Evolutionary conservation across 2,888 invertebrate genomes (phyloP).

Genomic region (Flabesymbios commensalis): DNA sequence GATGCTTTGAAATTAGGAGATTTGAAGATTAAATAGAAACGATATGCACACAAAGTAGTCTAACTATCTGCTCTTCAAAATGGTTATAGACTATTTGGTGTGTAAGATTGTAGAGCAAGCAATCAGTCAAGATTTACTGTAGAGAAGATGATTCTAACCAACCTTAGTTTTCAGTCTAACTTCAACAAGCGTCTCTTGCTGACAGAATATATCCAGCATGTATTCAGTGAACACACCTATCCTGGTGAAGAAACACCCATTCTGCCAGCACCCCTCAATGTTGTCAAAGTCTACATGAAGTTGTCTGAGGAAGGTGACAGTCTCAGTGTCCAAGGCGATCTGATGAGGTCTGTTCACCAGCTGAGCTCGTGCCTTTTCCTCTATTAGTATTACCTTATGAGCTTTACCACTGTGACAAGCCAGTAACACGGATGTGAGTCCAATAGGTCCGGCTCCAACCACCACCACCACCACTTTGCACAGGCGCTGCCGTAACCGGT

Average conservation of each 20-base stretch:
- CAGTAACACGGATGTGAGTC: conserved; percentile 46
- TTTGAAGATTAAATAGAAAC: too few relatives aligned
- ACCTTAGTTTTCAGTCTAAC: conserved; percentile 41
- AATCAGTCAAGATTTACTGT: too few relatives aligned
- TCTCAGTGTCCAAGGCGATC: conserved; percentile 47
- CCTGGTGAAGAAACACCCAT: conserved; percentile 47
- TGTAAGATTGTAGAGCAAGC: too few relatives aligned
- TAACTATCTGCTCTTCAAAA: too few relatives aligned
- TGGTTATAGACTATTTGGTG: too few relatives aligned
- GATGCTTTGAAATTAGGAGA: too few relatives aligned
- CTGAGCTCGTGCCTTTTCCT: conserved; percentile 42
- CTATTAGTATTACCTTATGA: conserved; percentile 44
- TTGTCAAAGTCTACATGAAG: conserved; percentile 54
- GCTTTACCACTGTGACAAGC: conserved; percentile 40
- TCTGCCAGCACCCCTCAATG: conserved; percentile 53
- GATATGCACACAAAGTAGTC: too few relatives aligned
- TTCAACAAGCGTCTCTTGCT: conserved; percentile 31
- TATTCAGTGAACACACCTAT: conserved; percentile 54
- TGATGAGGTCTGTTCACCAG: conserved; percentile 47
- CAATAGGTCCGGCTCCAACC: conserved; percentile 53
- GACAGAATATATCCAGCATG: conserved; percentile 40
- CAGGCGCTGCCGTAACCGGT: conserved; percentile 40
- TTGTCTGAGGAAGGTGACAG: conserved; percentile 44
- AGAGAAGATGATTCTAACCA: too few relatives aligned
- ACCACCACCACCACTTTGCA: conserved; percentile 46